Base-by-base conservation (phyloP, 1,140 invertebrate genomes). In the Carcinoscorpius rotundicauda region DNA sequence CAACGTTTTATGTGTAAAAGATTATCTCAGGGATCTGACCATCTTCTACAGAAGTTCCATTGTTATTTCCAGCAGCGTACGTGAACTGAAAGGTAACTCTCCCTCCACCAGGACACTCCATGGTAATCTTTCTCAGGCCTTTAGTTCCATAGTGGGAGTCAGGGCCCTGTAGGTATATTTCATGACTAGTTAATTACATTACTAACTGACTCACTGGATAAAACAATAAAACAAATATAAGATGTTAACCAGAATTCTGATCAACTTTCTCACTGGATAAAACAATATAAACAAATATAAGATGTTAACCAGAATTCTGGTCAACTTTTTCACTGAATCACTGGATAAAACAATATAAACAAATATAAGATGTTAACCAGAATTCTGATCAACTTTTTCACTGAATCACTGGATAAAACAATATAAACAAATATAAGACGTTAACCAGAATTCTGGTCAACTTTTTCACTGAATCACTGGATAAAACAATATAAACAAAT, bases 1-100 rank as follows among this genome's bases (percentile, higher is more conserved):
- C 29, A 29, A 29, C 29, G 29, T 55, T 55, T 72, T 71, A 76
- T n/a, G 77, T 80, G 66, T 82, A 91, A 77, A 93, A 93, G 67
- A 92, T 89, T 61, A 93, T 87, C 76, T 91, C 88, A 6, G 91
- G 91, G 71, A 93, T 91, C 77, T 94, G 91, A 65, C 91, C 91
- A 76, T 91, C 89, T 74, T 94, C 91, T 2, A 92, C 87, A 4
- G 87, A 89, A 2, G 91, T 93, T 8, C 91, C 91, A 76, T 94
- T 94, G 75, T 93, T 93, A 74, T 91, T 91, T 48, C 89, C 89
- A 29, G 87, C 84, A 9, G 88, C 88, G 73, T 87, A 91, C 3
- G 85, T 87, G 76, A 93, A 94, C 74, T 89, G 85, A 75, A 93
- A 93, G 6, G 85, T 87, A 3, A 92, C 84, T 74, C 85, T 86